Conservation (phyloP, 2,888 invertebrate species). For the Epinotia nisella region DNA sequence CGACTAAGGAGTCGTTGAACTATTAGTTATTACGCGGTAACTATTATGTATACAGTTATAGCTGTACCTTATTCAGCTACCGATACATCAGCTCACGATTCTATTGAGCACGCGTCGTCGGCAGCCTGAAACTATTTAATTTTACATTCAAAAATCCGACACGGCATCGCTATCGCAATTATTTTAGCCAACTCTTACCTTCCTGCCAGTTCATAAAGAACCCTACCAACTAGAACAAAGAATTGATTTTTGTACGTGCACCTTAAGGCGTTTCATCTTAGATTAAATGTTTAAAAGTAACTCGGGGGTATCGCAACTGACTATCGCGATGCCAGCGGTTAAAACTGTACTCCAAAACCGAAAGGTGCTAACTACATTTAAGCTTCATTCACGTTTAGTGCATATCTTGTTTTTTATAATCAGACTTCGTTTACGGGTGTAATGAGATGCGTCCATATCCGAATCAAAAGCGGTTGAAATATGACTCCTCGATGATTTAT, state of each 20-base stretch:
- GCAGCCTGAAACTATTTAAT: slow-evolving; percentile 11
- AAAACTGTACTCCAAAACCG: background rate
- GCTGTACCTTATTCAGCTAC: slow-evolving; percentile 9
- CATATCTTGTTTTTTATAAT: background rate
- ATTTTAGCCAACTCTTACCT: background rate
- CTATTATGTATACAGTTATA: too few species aligned
- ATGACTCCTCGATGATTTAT: slow-evolving; percentile 74
- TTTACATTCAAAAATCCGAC: background rate
- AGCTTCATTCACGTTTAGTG: background rate
- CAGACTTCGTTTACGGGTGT: slow-evolving; percentile 65
- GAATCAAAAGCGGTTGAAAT: slow-evolving; percentile 59
- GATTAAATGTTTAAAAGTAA: slow-evolving; percentile 13
- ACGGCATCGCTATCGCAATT: slow-evolving; percentile 9
- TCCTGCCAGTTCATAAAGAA: background rate
- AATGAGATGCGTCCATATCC: slow-evolving; percentile 62
- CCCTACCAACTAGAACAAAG: background rate
- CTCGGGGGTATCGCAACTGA: slow-evolving; percentile 14
- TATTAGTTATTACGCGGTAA: too few species aligned
- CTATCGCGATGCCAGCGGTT: slow-evolving; percentile 20
- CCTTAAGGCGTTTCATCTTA: slow-evolving; percentile 9
- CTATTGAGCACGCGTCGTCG: slow-evolving; percentile 2
- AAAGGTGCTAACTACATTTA: background rate
- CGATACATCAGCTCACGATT: slow-evolving; percentile 1
- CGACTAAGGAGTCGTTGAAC: too few species aligned
- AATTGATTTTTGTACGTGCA: background rate